Evolutionary conservation across 2,113 vertebrate species (phyloP).

Genomic region (Agelaius tricolor): DNA sequence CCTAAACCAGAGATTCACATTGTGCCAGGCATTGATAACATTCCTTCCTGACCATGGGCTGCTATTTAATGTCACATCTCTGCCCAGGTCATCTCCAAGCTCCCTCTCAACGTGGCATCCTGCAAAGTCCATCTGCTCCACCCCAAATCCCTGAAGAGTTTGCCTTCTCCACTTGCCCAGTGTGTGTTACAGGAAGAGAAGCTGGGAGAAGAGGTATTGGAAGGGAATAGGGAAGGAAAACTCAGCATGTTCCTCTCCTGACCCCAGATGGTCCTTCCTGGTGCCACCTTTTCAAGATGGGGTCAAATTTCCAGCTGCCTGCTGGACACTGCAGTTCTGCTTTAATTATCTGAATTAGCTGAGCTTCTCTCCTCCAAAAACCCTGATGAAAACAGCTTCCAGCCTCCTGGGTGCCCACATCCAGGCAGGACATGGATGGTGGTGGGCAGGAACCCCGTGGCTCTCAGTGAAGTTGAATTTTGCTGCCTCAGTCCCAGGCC

Average conservation of each 20-base stretch:
- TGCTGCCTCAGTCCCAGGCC: background rate
- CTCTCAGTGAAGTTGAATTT: background rate
- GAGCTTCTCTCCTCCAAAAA: background rate
- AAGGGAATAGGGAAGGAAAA: background rate
- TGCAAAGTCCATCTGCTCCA: background rate
- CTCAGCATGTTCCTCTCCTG: background rate
- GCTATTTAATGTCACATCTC: background rate
- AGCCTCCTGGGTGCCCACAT: background rate
- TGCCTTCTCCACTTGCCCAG: background rate
- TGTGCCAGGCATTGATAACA: background rate
- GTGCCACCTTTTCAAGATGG: background rate
- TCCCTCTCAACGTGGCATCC: rapidly evolving
- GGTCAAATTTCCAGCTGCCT: background rate
- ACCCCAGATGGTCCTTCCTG: background rate
- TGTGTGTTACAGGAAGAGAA: background rate
- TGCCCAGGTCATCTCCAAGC: background rate
- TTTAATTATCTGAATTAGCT: background rate
- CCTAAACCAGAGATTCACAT: background rate
- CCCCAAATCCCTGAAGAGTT: background rate
- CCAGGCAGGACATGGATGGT: background rate
- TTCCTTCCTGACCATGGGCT: background rate
- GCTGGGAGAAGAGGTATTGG: background rate
- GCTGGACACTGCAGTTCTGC: background rate
- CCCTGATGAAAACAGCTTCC: background rate
- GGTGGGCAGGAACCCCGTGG: background rate